These are phyloP conservation scores for Syngnathus typhle DNA, from an alignment of 2,113 vertebrate species.

Conservation along the genomic window DNA sequence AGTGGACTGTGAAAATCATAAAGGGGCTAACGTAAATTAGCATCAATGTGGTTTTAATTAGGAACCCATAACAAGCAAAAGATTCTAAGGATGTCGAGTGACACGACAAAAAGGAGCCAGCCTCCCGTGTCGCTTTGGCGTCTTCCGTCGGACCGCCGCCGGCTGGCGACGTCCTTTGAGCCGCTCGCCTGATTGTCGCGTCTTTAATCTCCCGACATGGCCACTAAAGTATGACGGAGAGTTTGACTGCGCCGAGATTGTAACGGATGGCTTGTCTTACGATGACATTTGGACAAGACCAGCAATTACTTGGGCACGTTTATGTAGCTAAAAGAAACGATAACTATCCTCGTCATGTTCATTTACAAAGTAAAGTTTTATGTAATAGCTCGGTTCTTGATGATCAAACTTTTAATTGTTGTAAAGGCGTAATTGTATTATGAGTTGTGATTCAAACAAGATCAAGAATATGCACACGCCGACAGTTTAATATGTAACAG, in stretches of 20 bases:
- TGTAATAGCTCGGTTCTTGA: too few species aligned
- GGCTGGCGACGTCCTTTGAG: constrained; percentile 30
- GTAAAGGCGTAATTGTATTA: too few species aligned
- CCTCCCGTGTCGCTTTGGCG: constrained; percentile 12
- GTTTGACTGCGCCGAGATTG: constrained; percentile 41
- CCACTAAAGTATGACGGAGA: constrained; percentile 46
- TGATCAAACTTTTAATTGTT: too few species aligned
- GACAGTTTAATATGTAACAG: too few species aligned
- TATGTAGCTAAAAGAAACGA: background rate
- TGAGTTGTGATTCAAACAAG: too few species aligned
- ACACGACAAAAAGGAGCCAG: background rate
- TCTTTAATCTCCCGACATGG: constrained; percentile 49
- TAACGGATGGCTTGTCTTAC: constrained; percentile 58
- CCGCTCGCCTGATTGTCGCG: constrained; percentile 38
- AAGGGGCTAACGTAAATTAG: too few species aligned
- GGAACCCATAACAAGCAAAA: background rate
- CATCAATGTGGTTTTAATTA: background rate
- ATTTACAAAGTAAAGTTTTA: background rate
- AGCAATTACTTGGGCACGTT: too few species aligned
- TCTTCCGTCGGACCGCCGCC: constrained; percentile 19
- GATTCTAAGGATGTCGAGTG: background rate
- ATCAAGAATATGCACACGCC: too few species aligned
- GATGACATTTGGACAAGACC: constrained; percentile 43
- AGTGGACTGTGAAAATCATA: too few species aligned
- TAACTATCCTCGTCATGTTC: too few species aligned